Evolutionary conservation across 1,140 invertebrate species (phyloP), one percentile per base, ranked within the genome.

Genomic region (Ceratina japonica): DNA sequence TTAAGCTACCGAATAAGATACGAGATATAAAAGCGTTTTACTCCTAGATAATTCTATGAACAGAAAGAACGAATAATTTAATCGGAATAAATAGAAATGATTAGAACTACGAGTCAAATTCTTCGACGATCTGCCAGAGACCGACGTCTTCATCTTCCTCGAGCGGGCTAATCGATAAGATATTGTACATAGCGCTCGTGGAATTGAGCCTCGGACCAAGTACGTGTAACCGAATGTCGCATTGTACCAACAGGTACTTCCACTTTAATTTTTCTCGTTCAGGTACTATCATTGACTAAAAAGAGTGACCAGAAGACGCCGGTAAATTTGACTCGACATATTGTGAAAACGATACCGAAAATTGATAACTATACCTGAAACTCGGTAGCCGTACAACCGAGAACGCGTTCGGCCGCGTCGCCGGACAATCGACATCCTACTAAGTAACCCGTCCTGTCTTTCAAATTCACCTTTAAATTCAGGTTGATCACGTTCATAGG

Each of bases 361-460:
- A 18, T 0, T 56, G n/a, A n/a, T 1, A 49, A 54, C 7, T 63
- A n/a, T n/a, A 92, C 92, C 79, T 88, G 86, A 65, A 92, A 86
- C 63, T 91, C 85, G 7, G 77, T 62, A 56, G 86, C 81, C 61
- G 81, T 90, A 54, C 84, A 91, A 18, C 86, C 85, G 37, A 93
- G 64, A 18, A 87, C 80, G 56, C 84, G 75, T 83, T 93, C 92
- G 8, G 92, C 92, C 5, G 80, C 82, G 0, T 73, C 31, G n/a
- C 89, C 91, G 69, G 66, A 89, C 59, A 93, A 86, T 76, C 90
- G 85, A 75, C 92, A 92, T 15, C 90, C 91, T 10, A 92, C 86
- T 0, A 93, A 85, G 79, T 92, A 92, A 51, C 92, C 92, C 10
- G 92, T 92, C 8, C 92, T 84, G 62, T 93, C 92, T 80, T 90